A percentile compares a stretch with the other conserved stretches of the same genome.
These are phyloP conservation scores for Limnephilus marmoratus DNA, from an alignment of 2,888 invertebrate species.

Conservation along the genomic window DNA sequence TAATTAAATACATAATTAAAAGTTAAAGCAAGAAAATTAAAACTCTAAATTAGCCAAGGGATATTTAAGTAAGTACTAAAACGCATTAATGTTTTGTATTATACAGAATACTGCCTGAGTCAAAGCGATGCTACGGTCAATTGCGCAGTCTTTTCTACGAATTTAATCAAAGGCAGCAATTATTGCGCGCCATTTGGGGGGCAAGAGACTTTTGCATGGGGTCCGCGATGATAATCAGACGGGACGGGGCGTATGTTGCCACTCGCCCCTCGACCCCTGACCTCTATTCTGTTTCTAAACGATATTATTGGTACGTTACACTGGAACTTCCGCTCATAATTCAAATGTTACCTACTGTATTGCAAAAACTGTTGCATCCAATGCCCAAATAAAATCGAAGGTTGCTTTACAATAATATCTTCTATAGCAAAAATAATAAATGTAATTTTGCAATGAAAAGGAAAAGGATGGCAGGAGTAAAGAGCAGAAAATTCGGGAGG, in stretches of 20 bases:
- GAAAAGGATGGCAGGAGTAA: too few relatives aligned
- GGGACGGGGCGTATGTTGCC: not conserved
- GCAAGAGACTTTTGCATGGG: not conserved
- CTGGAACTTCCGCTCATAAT: not conserved
- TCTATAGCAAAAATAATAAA: too few relatives aligned
- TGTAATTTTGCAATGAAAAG: too few relatives aligned
- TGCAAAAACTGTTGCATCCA: not conserved
- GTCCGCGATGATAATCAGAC: not conserved
- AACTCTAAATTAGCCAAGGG: too few relatives aligned
- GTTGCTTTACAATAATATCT: too few relatives aligned
- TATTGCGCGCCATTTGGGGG: not conserved
- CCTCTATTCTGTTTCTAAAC: not conserved
- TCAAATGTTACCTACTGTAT: not conserved
- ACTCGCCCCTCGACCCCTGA: not conserved
- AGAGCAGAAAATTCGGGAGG: too few relatives aligned
- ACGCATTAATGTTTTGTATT: not conserved
- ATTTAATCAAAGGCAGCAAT: not conserved
- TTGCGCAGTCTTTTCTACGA: not conserved
- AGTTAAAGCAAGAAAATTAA: too few relatives aligned
- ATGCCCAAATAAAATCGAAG: too few relatives aligned
- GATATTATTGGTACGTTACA: not conserved
- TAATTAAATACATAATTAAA: not conserved
- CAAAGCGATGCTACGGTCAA: not conserved
- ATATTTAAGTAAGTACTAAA: not conserved
- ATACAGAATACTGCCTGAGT: not conserved